Evolutionary conservation across 53 echinoderm and acorn worm species (phyloP).

Genomic region (Holothuria scabra): DNA sequence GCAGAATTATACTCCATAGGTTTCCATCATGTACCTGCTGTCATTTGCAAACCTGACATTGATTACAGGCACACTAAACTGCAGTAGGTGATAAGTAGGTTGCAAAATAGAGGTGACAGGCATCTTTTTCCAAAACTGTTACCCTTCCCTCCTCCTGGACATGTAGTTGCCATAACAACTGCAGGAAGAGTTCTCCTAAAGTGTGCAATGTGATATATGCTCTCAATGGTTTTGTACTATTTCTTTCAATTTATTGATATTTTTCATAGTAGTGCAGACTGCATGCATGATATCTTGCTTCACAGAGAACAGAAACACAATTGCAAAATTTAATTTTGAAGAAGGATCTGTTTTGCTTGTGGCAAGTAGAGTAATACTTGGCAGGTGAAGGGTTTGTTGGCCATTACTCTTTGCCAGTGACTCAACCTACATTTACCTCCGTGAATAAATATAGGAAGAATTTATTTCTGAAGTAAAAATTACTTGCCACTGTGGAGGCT

Average conservation of each 20-base stretch:
- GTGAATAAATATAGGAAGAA: too few relatives aligned
- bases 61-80: background rate
- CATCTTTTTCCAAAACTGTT: conserved; percentile 12
- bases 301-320: conserved; percentile 9
- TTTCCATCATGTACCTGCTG: too few relatives aligned
- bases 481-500: too few relatives aligned
- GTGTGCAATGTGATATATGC: conserved; percentile 39
- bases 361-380: background rate
- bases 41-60: too few relatives aligned
- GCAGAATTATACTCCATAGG: too few relatives aligned
- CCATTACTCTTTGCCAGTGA: conserved; percentile 37
- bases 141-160: conserved; percentile 36
- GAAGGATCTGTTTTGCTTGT: conserved; percentile 24
- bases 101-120: conserved; percentile 35
- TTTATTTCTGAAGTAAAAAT: too few relatives aligned
- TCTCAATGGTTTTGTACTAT: background rate
- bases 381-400: conserved; percentile 24
- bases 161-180: conserved; percentile 15
- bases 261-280: conserved; percentile 26
- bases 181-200: conserved; percentile 6
- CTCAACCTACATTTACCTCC: background rate
- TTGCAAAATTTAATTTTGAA: conserved; percentile 36
- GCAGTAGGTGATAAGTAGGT: conserved; percentile 35
- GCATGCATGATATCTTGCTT: conserved; percentile 24
- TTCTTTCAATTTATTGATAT: conserved; percentile 37